These are phyloP conservation scores for Drosophila formosana DNA, from an alignment of 2,888 invertebrate genomes.

Conservation along the genomic window DNA sequence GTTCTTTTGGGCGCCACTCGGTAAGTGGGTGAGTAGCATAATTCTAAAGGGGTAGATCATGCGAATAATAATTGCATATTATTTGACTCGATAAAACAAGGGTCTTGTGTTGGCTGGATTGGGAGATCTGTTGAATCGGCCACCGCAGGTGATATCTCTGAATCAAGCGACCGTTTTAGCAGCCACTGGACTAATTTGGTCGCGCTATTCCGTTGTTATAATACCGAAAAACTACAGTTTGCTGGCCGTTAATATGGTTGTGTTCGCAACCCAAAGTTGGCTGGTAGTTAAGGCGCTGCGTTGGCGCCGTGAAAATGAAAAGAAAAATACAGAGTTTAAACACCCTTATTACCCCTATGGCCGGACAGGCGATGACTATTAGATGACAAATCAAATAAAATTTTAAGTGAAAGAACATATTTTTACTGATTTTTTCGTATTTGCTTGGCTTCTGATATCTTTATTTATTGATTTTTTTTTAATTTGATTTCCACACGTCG, in stretches of 20 bases:
- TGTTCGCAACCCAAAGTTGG: slow-evolving; percentile 49
- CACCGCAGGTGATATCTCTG: slow-evolving; percentile 55
- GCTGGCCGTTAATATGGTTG: slow-evolving; percentile 56
- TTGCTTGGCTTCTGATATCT: no score
- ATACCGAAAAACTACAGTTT: slow-evolving; percentile 66
- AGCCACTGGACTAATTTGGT: slow-evolving; percentile 62
- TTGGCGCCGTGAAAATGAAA: slow-evolving; percentile 45
- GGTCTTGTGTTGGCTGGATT: slow-evolving; percentile 59
- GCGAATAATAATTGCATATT: no score
- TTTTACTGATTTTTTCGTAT: neutral
- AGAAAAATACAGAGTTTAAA: slow-evolving; percentile 17
- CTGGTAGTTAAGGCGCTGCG: slow-evolving; percentile 45
- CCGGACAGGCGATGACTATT: slow-evolving; percentile 26
- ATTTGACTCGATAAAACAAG: slow-evolving; percentile 15
- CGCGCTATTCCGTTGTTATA: slow-evolving; percentile 65
- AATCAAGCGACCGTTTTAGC: slow-evolving; percentile 54
- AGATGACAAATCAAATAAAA: neutral
- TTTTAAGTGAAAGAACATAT: neutral
- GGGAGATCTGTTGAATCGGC: slow-evolving; percentile 54
- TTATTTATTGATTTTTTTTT: no score
- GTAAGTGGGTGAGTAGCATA: slow-evolving; percentile 70
- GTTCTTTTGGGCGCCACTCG: slow-evolving; percentile 77
- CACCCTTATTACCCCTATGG: slow-evolving; percentile 11
- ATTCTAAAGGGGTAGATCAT: neutral
- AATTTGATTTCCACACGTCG: no score